Conservation (phyloP, 92 coral and sea anemone genomes). For the Nematostella vectensis region DNA sequence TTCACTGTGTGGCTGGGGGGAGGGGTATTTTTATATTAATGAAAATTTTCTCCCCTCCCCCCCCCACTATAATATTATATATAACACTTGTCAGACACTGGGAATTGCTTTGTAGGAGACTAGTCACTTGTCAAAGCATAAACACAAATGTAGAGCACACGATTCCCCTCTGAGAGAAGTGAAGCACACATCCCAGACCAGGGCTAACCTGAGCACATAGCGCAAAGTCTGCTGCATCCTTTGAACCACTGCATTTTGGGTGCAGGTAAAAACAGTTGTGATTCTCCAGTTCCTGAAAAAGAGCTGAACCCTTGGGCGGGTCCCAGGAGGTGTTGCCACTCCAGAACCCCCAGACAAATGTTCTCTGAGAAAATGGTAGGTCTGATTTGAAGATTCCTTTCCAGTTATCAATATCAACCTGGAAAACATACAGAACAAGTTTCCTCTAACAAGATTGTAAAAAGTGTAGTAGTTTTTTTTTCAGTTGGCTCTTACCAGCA, state of each 20-base stretch:
- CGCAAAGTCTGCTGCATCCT: conserved; percentile 73
- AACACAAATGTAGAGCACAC: too few species aligned
- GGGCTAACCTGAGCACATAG: conserved; percentile 51
- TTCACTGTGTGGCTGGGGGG: too few species aligned
- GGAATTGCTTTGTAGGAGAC: too few species aligned
- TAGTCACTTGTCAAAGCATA: too few species aligned
- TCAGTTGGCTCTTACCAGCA: conserved; percentile 35
- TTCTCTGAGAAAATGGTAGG: conserved; percentile 19
- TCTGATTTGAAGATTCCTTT: conserved; percentile 26
- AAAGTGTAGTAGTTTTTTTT: background rate
- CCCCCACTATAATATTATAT: too few species aligned
- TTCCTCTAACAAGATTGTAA: background rate
- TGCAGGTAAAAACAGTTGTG: conserved; percentile 41
- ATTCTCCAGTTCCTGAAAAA: conserved; percentile 18
- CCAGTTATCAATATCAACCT: conserved; percentile 76
- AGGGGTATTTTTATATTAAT: too few species aligned
- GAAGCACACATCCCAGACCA: too few species aligned
- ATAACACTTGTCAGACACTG: too few species aligned
- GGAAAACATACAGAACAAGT: background rate
- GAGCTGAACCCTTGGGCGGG: background rate
- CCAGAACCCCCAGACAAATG: conserved; percentile 66
- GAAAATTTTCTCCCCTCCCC: too few species aligned
- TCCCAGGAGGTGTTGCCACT: conserved; percentile 20
- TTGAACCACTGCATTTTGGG: conserved; percentile 48
- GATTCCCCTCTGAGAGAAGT: too few species aligned